These are phyloP conservation scores for Menidia menidia DNA, from an alignment of 2,797 vertebrate genomes.

Conservation along the genomic window DNA sequence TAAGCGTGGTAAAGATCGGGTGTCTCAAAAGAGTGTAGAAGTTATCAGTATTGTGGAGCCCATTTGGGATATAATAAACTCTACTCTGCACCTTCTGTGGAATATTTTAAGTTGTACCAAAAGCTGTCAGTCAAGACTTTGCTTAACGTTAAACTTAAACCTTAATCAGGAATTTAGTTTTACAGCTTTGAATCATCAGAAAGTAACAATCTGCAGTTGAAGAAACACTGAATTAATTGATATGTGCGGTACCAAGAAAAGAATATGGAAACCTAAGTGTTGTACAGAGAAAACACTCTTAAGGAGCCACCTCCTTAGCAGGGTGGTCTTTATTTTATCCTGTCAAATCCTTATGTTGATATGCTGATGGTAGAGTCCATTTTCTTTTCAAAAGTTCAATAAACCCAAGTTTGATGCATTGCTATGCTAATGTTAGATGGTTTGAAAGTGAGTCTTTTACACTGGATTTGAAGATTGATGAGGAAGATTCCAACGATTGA, in stretches of 20 bases:
- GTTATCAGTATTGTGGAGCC: not conserved
- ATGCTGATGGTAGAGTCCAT: not conserved
- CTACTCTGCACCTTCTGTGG: not conserved
- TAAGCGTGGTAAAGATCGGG: not conserved
- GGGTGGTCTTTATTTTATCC: not conserved
- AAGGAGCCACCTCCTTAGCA: not conserved
- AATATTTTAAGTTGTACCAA: not conserved
- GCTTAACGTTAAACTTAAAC: not conserved
- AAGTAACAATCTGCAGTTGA: not conserved
- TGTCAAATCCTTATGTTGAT: not conserved
- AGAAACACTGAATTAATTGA: not conserved
- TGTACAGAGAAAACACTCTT: not conserved
- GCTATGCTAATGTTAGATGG: not conserved
- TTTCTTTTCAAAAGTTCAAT: not conserved
- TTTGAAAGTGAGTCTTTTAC: not conserved
- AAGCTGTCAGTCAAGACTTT: not conserved
- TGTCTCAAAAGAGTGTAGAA: not conserved
- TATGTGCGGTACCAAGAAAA: slow-evolving; percentile 2
- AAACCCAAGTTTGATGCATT: not conserved
- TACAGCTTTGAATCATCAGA: not conserved
- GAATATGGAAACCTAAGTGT: slow-evolving; percentile 6
- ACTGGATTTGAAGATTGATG: not conserved
- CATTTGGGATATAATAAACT: not conserved
- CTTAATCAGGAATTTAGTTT: too few species aligned
- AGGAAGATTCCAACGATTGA: not conserved